phyloP scores from a whole-genome alignment of 2,113 vertebrate species.

The Labrus mixtus region DNA sequence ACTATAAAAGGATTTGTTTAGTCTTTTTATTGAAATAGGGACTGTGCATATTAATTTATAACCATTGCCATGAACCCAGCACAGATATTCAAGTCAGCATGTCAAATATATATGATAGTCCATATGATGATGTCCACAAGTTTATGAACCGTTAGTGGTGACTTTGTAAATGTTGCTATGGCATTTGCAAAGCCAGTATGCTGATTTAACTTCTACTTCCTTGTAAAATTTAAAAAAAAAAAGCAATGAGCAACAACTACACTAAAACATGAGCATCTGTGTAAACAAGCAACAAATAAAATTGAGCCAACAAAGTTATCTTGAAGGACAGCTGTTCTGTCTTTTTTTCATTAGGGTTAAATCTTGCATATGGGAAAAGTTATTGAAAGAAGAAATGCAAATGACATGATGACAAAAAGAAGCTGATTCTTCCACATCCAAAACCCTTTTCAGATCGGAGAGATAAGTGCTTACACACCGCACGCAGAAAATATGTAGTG shows the following conservation, averaged over 20 bases:
- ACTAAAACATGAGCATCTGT: constrained; percentile 15
- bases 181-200: neutral
- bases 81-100: constrained; percentile 7
- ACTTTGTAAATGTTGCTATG: constrained; percentile 11
- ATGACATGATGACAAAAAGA: neutral
- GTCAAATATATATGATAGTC: neutral
- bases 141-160: constrained; percentile 16
- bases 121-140: neutral
- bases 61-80: neutral
- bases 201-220: neutral
- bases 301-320: neutral
- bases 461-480: neutral
- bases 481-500: neutral
- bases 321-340: neutral
- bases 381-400: neutral
- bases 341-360: neutral
- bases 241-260: neutral
- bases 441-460: neutral
- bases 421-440: neutral
- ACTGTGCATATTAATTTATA: neutral
- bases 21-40: neutral
- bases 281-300: neutral
- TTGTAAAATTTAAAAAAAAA: neutral
- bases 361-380: neutral
- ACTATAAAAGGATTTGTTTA: too few relatives aligned